A percentile compares a stretch with the other conserved stretches of the same genome.
These are phyloP conservation scores for Aproaerema taeniolella DNA, from an alignment of 2,888 invertebrate species.

Conservation along the genomic window DNA sequence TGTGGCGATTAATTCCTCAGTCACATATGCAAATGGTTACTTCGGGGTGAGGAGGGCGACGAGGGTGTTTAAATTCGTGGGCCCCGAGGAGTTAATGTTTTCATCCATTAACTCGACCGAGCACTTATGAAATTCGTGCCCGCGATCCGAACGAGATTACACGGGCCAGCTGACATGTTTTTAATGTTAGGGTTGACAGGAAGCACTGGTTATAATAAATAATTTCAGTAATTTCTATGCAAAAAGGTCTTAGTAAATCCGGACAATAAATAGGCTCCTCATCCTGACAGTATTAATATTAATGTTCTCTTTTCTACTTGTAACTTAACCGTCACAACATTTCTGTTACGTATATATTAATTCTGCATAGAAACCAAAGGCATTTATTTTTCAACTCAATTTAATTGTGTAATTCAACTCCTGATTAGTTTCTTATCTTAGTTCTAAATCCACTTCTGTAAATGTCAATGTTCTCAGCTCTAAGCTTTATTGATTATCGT, in stretches of 20 bases:
- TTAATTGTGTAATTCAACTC: too few relatives aligned
- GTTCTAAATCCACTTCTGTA: too few relatives aligned
- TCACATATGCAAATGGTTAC: constrained; percentile 51
- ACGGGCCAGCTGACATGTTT: constrained; percentile 59
- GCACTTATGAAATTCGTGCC: constrained; percentile 72
- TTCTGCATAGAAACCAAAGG: too few relatives aligned
- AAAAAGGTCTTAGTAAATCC: background rate
- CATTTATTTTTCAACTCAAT: too few relatives aligned
- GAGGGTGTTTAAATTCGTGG: constrained; percentile 30
- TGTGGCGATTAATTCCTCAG: constrained; percentile 27
- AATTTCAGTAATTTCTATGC: background rate
- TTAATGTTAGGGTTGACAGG: constrained; percentile 45
- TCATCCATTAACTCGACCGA: constrained; percentile 67
- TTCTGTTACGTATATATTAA: background rate
- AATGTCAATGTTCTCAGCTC: too few relatives aligned
- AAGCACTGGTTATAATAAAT: too few relatives aligned
- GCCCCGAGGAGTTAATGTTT: constrained; percentile 65
- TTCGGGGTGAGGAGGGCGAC: constrained; percentile 24
- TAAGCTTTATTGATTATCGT: too few relatives aligned
- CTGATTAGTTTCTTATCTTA: too few relatives aligned
- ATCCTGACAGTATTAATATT: background rate
- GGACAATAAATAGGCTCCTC: background rate
- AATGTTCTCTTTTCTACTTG: background rate
- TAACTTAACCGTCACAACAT: background rate
- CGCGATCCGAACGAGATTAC: constrained; percentile 70